These are phyloP conservation scores for Apamea sordens DNA, from an alignment of 2,888 invertebrate genomes.

Conservation along the genomic window DNA sequence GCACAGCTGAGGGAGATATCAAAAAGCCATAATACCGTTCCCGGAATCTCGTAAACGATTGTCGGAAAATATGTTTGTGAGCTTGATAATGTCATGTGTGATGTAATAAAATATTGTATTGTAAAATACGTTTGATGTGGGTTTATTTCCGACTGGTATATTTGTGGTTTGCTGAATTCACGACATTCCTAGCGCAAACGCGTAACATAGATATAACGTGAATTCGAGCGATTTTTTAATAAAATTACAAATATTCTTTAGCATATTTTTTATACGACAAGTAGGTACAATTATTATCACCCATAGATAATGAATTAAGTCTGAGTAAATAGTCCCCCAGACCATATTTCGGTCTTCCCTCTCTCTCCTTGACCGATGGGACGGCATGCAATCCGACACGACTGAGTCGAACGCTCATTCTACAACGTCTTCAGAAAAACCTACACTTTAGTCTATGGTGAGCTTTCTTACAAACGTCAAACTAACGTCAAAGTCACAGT, in stretches of 20 bases:
- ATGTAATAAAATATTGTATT: slow-evolving; percentile 9
- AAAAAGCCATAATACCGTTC: not conserved
- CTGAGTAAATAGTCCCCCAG: not conserved
- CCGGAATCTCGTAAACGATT: slow-evolving; percentile 16
- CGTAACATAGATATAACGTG: too few species aligned
- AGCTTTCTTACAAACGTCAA: too few species aligned
- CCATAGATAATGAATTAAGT: not conserved
- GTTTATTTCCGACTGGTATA: not conserved
- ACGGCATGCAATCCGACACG: not conserved
- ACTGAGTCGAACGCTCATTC: too few species aligned
- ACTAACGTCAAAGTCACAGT: too few species aligned
- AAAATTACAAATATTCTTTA: not conserved
- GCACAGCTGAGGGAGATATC: not conserved
- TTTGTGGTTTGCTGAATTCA: not conserved
- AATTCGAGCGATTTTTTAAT: not conserved
- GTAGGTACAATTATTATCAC: not conserved
- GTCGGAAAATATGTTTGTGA: slow-evolving; percentile 16
- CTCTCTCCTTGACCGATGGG: not conserved
- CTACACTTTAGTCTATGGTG: too few species aligned
- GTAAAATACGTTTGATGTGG: not conserved
- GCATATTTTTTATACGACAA: not conserved
- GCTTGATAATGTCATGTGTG: not conserved
- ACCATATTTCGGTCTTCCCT: not conserved
- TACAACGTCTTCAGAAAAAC: too few species aligned
- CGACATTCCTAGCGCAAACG: not conserved